A percentile compares a stretch with the other conserved stretches of the same genome.
Conservation (phyloP, 2,888 invertebrate species). For the Leistus spinibarbis region DNA sequence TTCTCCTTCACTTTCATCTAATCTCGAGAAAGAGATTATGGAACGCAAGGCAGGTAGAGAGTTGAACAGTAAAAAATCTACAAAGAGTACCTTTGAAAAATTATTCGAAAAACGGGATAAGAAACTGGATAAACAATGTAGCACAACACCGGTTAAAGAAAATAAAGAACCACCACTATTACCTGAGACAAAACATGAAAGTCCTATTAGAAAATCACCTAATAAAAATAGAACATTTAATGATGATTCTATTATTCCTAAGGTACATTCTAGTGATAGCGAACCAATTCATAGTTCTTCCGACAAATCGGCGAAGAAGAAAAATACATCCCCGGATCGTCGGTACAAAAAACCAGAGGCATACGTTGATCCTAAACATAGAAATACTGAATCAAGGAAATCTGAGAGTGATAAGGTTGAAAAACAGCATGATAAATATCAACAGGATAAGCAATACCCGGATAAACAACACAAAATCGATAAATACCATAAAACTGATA, state of each 20-base stretch:
- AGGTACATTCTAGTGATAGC: conserved; percentile 26
- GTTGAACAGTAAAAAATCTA: conserved; percentile 55
- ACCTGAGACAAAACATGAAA: conserved; percentile 27
- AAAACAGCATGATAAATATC: conserved; percentile 53
- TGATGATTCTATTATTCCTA: conserved; percentile 40
- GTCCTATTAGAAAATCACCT: conserved; percentile 40
- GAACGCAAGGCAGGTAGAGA: conserved; percentile 54
- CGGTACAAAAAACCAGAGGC: conserved; percentile 27
- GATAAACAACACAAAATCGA: not conserved
- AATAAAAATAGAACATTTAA: conserved; percentile 46
- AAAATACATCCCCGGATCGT: conserved; percentile 12
- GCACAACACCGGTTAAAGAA: conserved; percentile 41
- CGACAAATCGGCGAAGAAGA: conserved; percentile 20
- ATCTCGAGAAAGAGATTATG: conserved; percentile 56
- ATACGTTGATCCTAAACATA: conserved; percentile 24
- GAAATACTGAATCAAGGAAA: conserved; percentile 18
- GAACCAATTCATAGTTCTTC: conserved; percentile 7
- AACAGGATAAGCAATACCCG: conserved; percentile 56
- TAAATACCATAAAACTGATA: no score
- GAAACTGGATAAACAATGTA: conserved; percentile 26
- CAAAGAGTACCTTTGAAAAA: conserved; percentile 62
- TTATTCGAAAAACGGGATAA: conserved; percentile 55
- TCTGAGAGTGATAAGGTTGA: conserved; percentile 44
- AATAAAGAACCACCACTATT: conserved; percentile 40
- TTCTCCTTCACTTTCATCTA: conserved; percentile 42